A percentile compares a stretch with the other conserved stretches of the same genome.
phyloP scores from a whole-genome alignment of 2,797 vertebrate genomes.

The Diceros bicornis region DNA sequence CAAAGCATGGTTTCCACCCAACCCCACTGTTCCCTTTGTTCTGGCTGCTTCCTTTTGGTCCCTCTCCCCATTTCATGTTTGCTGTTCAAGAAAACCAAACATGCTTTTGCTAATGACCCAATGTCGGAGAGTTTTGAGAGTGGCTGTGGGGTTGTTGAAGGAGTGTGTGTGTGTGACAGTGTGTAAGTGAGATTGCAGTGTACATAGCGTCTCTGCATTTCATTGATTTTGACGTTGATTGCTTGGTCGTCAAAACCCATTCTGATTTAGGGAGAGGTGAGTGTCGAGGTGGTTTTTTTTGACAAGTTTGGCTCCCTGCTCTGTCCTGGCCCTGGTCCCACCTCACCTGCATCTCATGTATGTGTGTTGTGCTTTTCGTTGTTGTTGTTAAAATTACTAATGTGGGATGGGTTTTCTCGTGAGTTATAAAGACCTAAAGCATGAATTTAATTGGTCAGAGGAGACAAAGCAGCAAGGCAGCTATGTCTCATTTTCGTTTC shows the following conservation, averaged over 20 bases:
- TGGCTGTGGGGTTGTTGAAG: background rate
- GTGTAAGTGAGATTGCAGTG: background rate
- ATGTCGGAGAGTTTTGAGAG: background rate
- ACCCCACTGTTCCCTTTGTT: background rate
- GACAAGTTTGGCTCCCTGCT: constrained; percentile 52
- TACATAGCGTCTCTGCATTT: background rate
- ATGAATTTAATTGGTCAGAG: background rate
- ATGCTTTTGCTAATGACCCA: constrained; percentile 49
- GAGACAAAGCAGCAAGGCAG: background rate
- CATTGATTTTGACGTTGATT: background rate
- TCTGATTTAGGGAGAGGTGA: constrained; percentile 59
- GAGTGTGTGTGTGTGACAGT: background rate
- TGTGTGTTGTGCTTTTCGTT: constrained; percentile 49
- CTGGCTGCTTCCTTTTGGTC: constrained; percentile 68
- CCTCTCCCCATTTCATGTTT: constrained; percentile 83
- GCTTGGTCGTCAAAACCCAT: background rate
- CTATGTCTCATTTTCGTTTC: constrained; percentile 29
- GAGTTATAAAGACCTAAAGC: background rate
- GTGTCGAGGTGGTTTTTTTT: constrained; percentile 8
- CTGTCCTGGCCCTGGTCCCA: background rate
- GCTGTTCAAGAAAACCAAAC: constrained; percentile 75
- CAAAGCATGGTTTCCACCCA: constrained; percentile 88
- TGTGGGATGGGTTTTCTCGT: background rate
- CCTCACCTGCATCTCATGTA: constrained; percentile 64
- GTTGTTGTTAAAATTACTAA: constrained; percentile 70